phyloP scores from a whole-genome alignment of 2,888 invertebrate species.

The Byasa hedistus region DNA sequence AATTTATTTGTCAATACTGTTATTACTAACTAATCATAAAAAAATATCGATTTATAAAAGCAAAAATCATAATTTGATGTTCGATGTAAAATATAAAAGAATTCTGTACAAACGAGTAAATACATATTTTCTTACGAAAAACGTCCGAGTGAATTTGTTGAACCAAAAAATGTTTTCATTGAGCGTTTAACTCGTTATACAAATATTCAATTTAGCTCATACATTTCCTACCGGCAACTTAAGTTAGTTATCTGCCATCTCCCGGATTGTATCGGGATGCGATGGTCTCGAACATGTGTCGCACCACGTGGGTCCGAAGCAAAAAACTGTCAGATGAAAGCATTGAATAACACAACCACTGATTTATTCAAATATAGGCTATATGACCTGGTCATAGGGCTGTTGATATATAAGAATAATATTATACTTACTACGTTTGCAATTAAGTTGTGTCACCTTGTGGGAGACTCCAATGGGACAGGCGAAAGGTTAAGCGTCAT shows the following conservation, averaged over 20 bases:
- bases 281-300: conserved; percentile 69
- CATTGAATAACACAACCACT: conserved; percentile 32
- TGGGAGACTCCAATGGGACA: conserved; percentile 71
- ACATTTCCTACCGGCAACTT: conserved; percentile 40
- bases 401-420: conserved; percentile 16
- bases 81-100: too few relatives aligned
- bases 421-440: conserved; percentile 28
- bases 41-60: too few relatives aligned
- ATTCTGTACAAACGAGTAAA: too few relatives aligned
- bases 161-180: background rate
- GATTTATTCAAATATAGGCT: conserved; percentile 30
- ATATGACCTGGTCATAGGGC: rapidly evolving
- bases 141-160: background rate
- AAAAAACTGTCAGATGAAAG: conserved; percentile 40
- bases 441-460: conserved; percentile 56
- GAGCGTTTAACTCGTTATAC: background rate
- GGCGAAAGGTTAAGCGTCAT: conserved; percentile 72
- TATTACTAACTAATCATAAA: too few relatives aligned
- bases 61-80: too few relatives aligned
- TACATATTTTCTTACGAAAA: background rate
- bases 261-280: conserved; percentile 66
- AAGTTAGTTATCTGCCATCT: conserved; percentile 57
- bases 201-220: conserved; percentile 9
- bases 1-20: too few relatives aligned
- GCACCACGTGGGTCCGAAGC: conserved; percentile 72